Conservation (phyloP, 2,113 vertebrate genomes). For the Plecotus auritus region DNA sequence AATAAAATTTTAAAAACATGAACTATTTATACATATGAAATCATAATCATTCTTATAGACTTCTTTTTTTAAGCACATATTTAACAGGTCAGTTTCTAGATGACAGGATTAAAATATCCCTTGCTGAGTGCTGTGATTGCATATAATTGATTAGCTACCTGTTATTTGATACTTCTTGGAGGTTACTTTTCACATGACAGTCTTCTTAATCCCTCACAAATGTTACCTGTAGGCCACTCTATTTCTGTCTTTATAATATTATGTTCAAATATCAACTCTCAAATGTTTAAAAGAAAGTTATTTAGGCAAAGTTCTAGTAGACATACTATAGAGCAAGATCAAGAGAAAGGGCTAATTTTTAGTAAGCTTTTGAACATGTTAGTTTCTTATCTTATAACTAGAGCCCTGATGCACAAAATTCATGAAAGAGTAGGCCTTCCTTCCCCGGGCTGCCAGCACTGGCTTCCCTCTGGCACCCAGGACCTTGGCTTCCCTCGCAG, state of each 20-base stretch:
- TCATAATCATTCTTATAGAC: neutral
- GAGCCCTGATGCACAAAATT: too few species aligned
- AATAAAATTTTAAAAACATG: neutral
- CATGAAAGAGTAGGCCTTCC: too few species aligned
- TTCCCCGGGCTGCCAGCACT: too few species aligned
- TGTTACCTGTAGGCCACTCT: neutral
- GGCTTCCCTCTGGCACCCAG: too few species aligned
- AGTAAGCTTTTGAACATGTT: neutral
- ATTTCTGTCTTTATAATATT: slow-evolving; percentile 43
- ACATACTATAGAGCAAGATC: neutral
- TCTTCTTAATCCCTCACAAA: slow-evolving; percentile 5
- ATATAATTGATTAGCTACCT: neutral
- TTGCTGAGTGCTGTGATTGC: neutral
- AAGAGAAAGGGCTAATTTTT: neutral
- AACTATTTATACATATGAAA: neutral
- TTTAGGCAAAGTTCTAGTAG: neutral
- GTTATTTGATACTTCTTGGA: neutral
- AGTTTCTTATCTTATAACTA: neutral
- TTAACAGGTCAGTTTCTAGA: neutral
- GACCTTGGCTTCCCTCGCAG: too few species aligned
- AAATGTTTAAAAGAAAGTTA: neutral
- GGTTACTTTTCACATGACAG: neutral
- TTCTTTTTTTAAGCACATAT: neutral
- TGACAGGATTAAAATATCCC: neutral
- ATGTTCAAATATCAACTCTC: neutral